Evolutionary conservation across 2,888 invertebrate genomes (phyloP), one percentile per base, ranked within the genome.

Genomic region (Cosmopolites sordidus): DNA sequence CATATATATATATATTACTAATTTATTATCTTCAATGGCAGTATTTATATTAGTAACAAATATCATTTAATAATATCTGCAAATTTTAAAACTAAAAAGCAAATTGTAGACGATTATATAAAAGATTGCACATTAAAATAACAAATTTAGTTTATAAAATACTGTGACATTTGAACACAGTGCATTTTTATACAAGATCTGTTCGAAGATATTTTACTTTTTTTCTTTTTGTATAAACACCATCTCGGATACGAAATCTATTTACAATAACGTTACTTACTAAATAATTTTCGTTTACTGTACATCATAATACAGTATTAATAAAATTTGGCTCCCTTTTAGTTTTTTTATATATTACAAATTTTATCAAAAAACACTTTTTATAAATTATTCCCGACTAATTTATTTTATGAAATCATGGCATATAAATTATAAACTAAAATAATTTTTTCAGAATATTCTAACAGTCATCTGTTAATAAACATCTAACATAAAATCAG

Each of bases 21-120:
- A 64, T 63, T 65, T 68, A 67, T 67, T 67, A 66, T 66, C 64
- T 59, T 60, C 65, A 65, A 62, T 69, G 69, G 69, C 69, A 69
- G 69, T 69, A 62, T 50, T 49, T 40, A 40, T 54, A 62, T 59
- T 63, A 61, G 59, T 64, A 66, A 67, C 65, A 64, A 67, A 64
- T 65, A 64, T 64, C 61, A 57, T 58, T 33, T 48, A 54, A 51
- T 58, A 60, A 58, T 61, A 60, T 59, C 58, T 58, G 54, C 30
- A 42, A 37, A 56, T 51, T 57, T 57, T 39, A 62, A 58, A 50
- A 53, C 53, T 54, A 60, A 22, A 42, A 58, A 58, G 52, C 27
- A 27, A 43, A 43, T 11, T 46, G 38, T 39, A 22, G 15, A 47
- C 16, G 38, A 12, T 58, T 54, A 44, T 50, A 51, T 59, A 54